Evolutionary conservation across 2,888 invertebrate species (phyloP).

Genomic region (Pachycephus smyrnensis): DNA sequence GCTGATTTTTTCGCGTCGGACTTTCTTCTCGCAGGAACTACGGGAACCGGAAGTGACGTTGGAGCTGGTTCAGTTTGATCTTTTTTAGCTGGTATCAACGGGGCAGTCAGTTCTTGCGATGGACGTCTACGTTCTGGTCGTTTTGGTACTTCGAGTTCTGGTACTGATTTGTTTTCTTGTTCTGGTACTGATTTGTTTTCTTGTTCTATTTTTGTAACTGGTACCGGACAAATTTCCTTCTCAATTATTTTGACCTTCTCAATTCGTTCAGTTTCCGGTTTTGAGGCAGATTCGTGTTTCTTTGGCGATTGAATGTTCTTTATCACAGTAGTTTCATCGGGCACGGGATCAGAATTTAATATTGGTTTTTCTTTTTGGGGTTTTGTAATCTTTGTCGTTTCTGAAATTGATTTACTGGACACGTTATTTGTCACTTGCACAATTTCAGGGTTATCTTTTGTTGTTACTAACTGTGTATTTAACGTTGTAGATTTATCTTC

Average conservation of each 20-base stretch:
- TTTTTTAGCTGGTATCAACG: conserved; percentile 7
- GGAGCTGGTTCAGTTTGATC: conserved; percentile 19
- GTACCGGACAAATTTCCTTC: conserved; percentile 33
- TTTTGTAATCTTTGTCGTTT: not conserved
- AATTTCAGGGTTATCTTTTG: not conserved
- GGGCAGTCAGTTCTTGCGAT: conserved; percentile 27
- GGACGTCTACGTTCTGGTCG: conserved; percentile 45
- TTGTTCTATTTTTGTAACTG: conserved; percentile 13
- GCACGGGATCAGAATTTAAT: not conserved
- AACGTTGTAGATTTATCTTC: not conserved
- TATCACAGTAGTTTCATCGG: not conserved
- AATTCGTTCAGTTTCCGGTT: not conserved
- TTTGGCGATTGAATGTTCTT: not conserved
- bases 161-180: not conserved
- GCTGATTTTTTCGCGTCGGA: conserved; percentile 21
- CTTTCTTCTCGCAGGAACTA: conserved; percentile 40
- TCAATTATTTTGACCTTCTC: conserved; percentile 43
- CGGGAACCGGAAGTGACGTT: conserved; percentile 17
- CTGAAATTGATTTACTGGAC: conserved; percentile 14
- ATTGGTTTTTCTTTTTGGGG: not conserved
- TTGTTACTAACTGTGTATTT: not conserved
- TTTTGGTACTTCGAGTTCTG: conserved; percentile 35
- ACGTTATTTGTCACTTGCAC: not conserved
- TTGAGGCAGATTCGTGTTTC: not conserved
- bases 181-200: not conserved